Evolutionary conservation across 2,888 invertebrate genomes (phyloP).

Genomic region (Heterodera filipjevi): DNA sequence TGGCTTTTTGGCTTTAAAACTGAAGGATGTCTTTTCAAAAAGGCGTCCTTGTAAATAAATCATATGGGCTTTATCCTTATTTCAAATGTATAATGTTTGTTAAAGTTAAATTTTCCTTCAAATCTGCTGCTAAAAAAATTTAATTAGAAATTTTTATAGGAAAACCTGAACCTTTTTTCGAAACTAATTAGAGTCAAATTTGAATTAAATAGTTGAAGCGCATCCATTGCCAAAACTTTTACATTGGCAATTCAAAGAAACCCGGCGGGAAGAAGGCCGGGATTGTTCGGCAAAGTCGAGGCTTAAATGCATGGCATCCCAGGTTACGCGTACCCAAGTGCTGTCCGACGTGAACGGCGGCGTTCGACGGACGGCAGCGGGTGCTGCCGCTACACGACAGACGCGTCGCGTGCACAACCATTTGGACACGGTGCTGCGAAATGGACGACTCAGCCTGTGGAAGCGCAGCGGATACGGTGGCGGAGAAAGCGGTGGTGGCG

Average conservation of each 20-base stretch:
- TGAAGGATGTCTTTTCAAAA: neutral
- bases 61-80: too few relatives aligned
- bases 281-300: neutral
- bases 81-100: too few relatives aligned
- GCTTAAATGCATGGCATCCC: neutral
- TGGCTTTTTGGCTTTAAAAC: neutral
- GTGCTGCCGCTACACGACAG: neutral
- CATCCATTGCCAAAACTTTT: too few relatives aligned
- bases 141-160: too few relatives aligned
- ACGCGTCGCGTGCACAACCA: neutral
- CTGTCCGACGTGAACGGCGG: neutral
- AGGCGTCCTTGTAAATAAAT: neutral
- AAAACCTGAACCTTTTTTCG: too few relatives aligned
- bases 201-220: too few relatives aligned
- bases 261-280: too few relatives aligned
- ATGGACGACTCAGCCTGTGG: constrained; percentile 5
- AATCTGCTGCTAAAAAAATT: too few relatives aligned
- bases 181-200: too few relatives aligned
- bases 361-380: neutral
- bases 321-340: neutral
- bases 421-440: constrained; percentile 3
- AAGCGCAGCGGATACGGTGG: constrained; percentile 2
- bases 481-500: neutral
- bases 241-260: too few relatives aligned
- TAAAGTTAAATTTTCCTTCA: too few relatives aligned